These are phyloP conservation scores for Leptinotarsa lineolata DNA, from an alignment of 1,140 invertebrate genomes.

Conservation along the genomic window DNA sequence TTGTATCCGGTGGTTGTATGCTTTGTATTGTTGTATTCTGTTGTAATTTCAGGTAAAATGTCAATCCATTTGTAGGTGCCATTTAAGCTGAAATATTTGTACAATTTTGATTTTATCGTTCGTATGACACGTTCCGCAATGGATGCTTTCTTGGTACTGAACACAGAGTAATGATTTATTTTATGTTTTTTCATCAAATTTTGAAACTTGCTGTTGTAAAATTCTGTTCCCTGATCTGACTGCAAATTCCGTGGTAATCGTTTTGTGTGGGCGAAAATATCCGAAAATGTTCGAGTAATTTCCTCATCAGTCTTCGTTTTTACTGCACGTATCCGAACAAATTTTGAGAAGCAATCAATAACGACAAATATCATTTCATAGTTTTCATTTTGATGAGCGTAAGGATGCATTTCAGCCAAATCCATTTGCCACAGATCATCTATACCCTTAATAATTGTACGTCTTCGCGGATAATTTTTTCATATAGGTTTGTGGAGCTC, in stretches of 20 bases:
- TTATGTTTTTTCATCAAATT: neutral
- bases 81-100: constrained; percentile 6
- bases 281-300: neutral
- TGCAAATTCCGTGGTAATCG: neutral
- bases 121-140: neutral
- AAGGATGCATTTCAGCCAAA: constrained; percentile 2
- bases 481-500: too few relatives aligned
- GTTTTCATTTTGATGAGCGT: constrained; percentile 7
- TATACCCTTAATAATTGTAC: too few relatives aligned
- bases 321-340: neutral
- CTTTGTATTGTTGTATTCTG: constrained; percentile 6
- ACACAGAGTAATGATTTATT: neutral
- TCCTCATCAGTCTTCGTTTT: neutral
- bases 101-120: neutral
- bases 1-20: constrained; percentile 3
- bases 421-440: too few relatives aligned
- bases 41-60: neutral
- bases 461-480: too few relatives aligned
- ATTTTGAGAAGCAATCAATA: neutral
- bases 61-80: neutral
- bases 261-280: neutral
- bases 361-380: constrained; percentile 7
- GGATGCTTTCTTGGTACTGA: neutral
- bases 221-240: constrained; percentile 1
- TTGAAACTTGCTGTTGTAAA: neutral